Percentiles rank a stretch among this genome's conserved stretches.
Conservation (phyloP, 1,140 invertebrate genomes). For the Drosophila littoralis region DNA sequence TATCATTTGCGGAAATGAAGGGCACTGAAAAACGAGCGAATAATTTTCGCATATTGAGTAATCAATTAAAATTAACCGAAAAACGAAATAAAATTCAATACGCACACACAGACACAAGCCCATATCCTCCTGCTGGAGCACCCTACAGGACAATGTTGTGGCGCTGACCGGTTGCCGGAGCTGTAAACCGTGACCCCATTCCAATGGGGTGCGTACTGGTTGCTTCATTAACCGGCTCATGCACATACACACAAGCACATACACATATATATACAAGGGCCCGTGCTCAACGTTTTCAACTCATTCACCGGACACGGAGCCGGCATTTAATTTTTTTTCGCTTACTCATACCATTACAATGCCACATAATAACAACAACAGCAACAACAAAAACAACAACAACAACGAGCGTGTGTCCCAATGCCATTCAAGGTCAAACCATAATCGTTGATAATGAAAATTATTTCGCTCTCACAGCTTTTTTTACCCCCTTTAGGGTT, state of each 20-base stretch:
- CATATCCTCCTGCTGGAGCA: conserved; percentile 9
- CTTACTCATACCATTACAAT: conserved; percentile 69
- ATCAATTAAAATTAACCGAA: conserved; percentile 83
- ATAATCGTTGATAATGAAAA: conserved; percentile 84
- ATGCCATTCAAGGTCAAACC: conserved; percentile 80
- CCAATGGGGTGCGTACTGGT: conserved; percentile 73
- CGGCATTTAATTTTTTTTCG: conserved; percentile 54
- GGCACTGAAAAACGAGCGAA: conserved; percentile 36
- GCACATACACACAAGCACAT: conserved; percentile 35
- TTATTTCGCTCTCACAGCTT: conserved; percentile 59
- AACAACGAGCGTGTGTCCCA: conserved; percentile 57
- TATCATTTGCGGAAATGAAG: conserved; percentile 27
- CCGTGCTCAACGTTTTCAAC: conserved; percentile 21
- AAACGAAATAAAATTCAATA: conserved; percentile 66
- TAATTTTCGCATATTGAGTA: conserved; percentile 76
- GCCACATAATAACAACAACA: conserved; percentile 55
- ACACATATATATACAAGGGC: conserved; percentile 50
- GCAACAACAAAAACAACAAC: conserved; percentile 15
- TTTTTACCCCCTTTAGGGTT: conserved; percentile 33
- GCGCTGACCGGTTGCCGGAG: conserved; percentile 11
- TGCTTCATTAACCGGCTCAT: conserved; percentile 72
- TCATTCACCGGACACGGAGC: conserved; percentile 47
- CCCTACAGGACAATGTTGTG: conserved; percentile 60
- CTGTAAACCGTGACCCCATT: conserved; percentile 72
- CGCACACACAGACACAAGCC: conserved; percentile 30